Base-by-base conservation (phyloP, 2,113 vertebrate genomes). In the Manacus vitellinus region DNA sequence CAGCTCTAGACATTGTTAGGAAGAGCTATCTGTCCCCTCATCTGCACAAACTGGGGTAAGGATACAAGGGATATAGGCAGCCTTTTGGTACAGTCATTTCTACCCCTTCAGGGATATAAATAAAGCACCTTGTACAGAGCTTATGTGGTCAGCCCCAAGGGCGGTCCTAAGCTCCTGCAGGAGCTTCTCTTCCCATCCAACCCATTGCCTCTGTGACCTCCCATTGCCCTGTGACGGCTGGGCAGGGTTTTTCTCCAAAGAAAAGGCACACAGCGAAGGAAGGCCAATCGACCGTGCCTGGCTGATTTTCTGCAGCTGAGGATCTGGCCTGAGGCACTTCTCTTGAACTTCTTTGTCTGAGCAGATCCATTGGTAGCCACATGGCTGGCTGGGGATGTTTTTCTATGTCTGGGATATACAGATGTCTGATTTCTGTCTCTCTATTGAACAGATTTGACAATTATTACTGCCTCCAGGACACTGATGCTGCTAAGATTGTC, bases 301-400 rank as follows among this genome's bases (percentile, higher is more conserved):
- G 68, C n/a, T 90, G 88, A 92, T 96, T 96, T 95, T 96, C 93
- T 93, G 92, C 95, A 95, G 96, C 96, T 96, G 95, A 97, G 58
- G 78, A 96, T 94, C 82, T 92, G 67, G 82, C 95, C 92, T 65
- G 70, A 94, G 96, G 96, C 90, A 91, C 41, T 93, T 86, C 85
- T 95, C 97, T 89, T 86, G 79, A 97, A 94, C 66, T 92, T 94
- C 88, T 97, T 92, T 95, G 94, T 97, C 95, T 96, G 85, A 82
- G 82, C 59, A 86, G 80, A 97, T 80, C 80, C 72, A 58, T 70
- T 70, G 87, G 94, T 91, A 95, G 95, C 92, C 95, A 93, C 95
- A 77, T 97, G 97, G 92, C 82, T 92, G 95, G 97, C 96, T 97
- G 92, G 80, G 93, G 88, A 96, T 82, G 79, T 94, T 96, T 95